phyloP scores from a whole-genome alignment of 2,888 invertebrate species.

The Trilocha varians region DNA sequence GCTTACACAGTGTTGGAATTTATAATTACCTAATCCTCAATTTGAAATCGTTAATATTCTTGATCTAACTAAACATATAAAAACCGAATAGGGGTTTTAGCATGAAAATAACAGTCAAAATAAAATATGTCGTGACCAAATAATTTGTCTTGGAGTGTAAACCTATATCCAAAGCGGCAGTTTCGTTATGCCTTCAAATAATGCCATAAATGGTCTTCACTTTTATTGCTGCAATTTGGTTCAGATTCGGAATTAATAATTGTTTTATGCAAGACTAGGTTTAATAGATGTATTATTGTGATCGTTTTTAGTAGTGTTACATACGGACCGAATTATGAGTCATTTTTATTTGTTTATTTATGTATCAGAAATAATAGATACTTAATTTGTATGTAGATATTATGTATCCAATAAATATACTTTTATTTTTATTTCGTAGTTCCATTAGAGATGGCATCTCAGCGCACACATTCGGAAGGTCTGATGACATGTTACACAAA shows the following conservation, averaged over 20 bases:
- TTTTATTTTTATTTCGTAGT: no score
- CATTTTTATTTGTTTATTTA: no score
- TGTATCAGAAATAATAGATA: no score
- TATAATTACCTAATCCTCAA: neutral
- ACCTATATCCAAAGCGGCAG: conserved; percentile 42
- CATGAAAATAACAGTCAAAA: conserved; percentile 9
- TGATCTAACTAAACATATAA: no score
- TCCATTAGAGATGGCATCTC: no score
- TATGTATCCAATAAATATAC: no score
- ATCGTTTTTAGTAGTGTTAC: no score
- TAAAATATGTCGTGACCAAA: conserved; percentile 6
- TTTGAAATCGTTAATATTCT: neutral
- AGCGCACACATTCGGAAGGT: no score
- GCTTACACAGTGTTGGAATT: neutral
- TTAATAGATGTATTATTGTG: conserved; percentile 36
- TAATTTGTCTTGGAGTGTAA: conserved; percentile 43
- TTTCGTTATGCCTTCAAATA: conserved; percentile 68
- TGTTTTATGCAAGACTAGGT: conserved; percentile 62
- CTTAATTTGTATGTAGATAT: no score
- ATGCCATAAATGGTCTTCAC: conserved; percentile 64
- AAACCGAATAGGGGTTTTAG: no score
- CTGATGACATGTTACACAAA: no score
- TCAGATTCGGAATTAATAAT: conserved; percentile 57
- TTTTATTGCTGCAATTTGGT: conserved; percentile 68
- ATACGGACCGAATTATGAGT: no score